Conservation (phyloP, 2,888 invertebrate species). For the Lydus trimaculatus region DNA sequence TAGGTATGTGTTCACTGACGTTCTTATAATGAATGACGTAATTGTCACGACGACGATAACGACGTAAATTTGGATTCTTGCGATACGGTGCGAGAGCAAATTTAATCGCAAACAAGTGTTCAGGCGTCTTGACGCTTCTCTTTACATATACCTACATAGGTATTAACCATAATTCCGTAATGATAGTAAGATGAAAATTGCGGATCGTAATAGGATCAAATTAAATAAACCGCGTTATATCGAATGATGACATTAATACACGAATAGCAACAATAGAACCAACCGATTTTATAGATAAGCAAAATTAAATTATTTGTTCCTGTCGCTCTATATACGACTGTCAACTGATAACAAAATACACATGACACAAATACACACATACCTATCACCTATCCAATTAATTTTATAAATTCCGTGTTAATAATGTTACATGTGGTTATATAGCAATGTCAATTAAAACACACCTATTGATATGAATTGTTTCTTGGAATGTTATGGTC, state of each 20-base stretch:
- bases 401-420: constrained; percentile 1
- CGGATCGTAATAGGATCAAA: neutral
- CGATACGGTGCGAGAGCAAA: neutral
- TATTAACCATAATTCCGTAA: neutral
- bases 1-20: neutral
- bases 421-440: neutral
- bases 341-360: neutral
- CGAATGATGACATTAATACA: neutral
- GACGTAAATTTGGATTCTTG: neutral
- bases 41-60: neutral
- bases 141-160: no score
- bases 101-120: neutral
- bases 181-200: neutral
- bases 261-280: neutral
- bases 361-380: neutral
- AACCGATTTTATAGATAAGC: constrained; percentile 35
- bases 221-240: constrained; percentile 9
- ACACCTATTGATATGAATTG: constrained; percentile 43
- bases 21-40: neutral
- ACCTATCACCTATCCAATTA: neutral
- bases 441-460: neutral
- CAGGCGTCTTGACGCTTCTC: constrained; percentile 5
- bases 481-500: constrained; percentile 46
- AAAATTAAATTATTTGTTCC: constrained; percentile 29
- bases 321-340: constrained; percentile 21